A percentile compares a stretch with the other conserved stretches of the same genome.
phyloP scores from a whole-genome alignment of 2,797 vertebrate genomes.

The Mormyrus hasselquistii region DNA sequence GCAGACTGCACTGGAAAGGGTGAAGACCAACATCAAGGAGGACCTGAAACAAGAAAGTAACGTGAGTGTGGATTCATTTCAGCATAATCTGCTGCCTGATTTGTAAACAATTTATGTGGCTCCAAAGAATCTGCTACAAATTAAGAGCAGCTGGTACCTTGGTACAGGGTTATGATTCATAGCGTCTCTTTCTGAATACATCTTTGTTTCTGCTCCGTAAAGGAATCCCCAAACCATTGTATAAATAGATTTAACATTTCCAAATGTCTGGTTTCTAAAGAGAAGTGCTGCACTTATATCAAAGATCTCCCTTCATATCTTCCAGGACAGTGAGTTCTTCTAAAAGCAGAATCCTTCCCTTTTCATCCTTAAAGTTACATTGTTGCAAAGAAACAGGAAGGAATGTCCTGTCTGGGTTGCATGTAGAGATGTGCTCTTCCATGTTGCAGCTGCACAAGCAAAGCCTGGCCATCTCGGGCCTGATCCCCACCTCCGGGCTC shows the following conservation, averaged over 20 bases:
- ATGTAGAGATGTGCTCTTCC: not conserved
- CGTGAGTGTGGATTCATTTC: conserved; percentile 57
- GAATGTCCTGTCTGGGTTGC: not conserved
- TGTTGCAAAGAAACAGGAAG: not conserved
- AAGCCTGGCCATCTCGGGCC: conserved; percentile 70
- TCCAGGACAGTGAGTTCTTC: not conserved
- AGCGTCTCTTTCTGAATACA: not conserved
- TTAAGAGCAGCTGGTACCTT: not conserved
- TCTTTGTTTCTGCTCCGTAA: not conserved
- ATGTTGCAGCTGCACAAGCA: conserved; percentile 66
- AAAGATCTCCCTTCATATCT: not conserved
- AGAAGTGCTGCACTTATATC: not conserved
- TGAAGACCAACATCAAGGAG: conserved; percentile 79
- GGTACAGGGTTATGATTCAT: not conserved
- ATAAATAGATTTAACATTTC: not conserved
- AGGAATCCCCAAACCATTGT: not conserved
- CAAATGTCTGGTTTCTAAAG: not conserved
- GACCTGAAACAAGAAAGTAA: conserved; percentile 75
- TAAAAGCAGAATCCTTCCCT: not conserved
- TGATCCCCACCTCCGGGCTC: conserved; percentile 74
- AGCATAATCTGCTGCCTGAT: not conserved
- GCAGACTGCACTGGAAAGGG: conserved; percentile 82
- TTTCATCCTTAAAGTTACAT: not conserved
- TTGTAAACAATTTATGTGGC: not conserved
- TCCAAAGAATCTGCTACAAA: not conserved